Evolutionary conservation across 2,113 vertebrate genomes (phyloP), one percentile per base, ranked within the genome.

Genomic region (Nesogale talazaci): DNA sequence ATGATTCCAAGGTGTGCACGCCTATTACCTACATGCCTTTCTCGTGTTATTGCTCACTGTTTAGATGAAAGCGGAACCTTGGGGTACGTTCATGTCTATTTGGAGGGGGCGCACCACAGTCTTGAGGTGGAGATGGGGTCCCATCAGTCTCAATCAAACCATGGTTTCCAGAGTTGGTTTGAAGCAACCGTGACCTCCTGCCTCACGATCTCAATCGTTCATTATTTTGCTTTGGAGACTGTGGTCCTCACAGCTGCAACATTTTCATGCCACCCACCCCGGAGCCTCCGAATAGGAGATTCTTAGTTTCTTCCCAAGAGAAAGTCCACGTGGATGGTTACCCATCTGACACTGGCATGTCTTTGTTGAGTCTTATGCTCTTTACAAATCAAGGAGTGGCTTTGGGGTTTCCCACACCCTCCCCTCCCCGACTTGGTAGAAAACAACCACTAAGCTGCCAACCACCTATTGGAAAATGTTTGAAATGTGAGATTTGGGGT

Each of bases 401-500:
- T 38, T 40, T 25, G 4, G 56, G 0, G 2, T 67, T 83, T 88
- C 61, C 22, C 16, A 59, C 1, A 2, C 10, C 63, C n/a, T 12
- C 52, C 1, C 22, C 40, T 36, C 10, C 3, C 42, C 7, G 6
- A 31, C 59, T 34, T 40, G 67, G 40, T 52, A 52, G 67, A 65
- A 65, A 81, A 31, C 36, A 36, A 29, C 29, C 65, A 82, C 19
- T 9, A 67, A 75, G 78, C 57, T 83, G 59, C 52, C n/a, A 59
- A 72, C 46, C 16, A 81, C 38, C 34, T 46, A 65, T 11, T 56
- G 56, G 36, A 46, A 87, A 36, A 42, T 83, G 61, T 83, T 69
- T 93, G 85, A 27, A 76, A 88, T 70, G 76, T 83, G 59, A 88
- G 85, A 59, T 77, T 23, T 88, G 85, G 22, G 91, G 31, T 67